Percentiles rank a stretch among this genome's conserved stretches.
Evolutionary conservation across 2,888 invertebrate genomes (phyloP).

Genomic region (Hipparchia sbordonii): DNA sequence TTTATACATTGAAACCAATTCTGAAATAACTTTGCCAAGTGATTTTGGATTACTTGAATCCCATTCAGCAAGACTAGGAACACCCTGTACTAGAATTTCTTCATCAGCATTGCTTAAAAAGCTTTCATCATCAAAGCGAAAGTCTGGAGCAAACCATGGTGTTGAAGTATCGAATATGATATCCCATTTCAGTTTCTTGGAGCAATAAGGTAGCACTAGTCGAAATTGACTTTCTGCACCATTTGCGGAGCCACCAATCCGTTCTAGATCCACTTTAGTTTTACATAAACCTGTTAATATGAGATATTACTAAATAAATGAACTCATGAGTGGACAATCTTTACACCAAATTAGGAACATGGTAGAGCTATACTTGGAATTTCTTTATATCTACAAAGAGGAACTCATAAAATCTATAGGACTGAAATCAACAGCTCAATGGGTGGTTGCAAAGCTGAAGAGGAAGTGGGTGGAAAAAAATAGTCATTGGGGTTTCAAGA

Average conservation of each 20-base stretch:
- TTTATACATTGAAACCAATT: slow-evolving; percentile 85
- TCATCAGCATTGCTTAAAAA: slow-evolving; percentile 84
- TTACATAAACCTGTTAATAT: slow-evolving; percentile 67
- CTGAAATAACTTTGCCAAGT: slow-evolving; percentile 83
- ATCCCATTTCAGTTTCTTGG: slow-evolving; percentile 86
- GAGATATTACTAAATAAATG: slow-evolving; percentile 1
- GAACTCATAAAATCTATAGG: no score
- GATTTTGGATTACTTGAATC: slow-evolving; percentile 83
- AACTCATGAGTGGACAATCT: neutral
- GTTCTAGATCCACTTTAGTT: slow-evolving; percentile 74
- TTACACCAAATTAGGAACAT: no score
- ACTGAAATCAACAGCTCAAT: no score
- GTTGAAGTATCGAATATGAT: slow-evolving; percentile 85
- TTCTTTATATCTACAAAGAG: no score
- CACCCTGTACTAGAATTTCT: slow-evolving; percentile 72
- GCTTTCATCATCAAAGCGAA: slow-evolving; percentile 87
- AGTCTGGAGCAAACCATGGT: slow-evolving; percentile 88
- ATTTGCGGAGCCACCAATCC: slow-evolving; percentile 58
- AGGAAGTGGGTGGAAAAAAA: no score
- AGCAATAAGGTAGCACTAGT: slow-evolving; percentile 87
- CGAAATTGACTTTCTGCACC: slow-evolving; percentile 82
- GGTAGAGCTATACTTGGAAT: no score
- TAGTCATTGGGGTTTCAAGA: no score
- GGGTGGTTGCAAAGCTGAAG: no score
- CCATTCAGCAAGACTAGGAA: slow-evolving; percentile 86